Base-by-base conservation (phyloP, 1,140 invertebrate species). In the Drosophila leontia region DNA sequence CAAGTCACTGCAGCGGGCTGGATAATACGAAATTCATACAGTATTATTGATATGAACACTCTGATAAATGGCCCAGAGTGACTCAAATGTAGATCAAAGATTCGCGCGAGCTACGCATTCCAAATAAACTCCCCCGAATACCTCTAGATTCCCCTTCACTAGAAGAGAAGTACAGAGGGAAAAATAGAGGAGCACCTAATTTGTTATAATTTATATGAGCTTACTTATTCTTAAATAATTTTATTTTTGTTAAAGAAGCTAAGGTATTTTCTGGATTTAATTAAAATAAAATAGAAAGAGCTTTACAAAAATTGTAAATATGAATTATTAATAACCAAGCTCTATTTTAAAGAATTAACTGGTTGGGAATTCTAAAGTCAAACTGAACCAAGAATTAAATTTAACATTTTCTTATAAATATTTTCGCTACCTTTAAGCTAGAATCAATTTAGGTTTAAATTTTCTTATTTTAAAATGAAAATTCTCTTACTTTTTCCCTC, bases 21-120 rank as follows among this genome's bases (percentile, higher is more conserved):
- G 50, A 80, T 79, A 53, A 81, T 70, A 64, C 75, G 78, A 74
- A 79, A 79, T 75, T 81, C 78, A 90, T 84, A 90, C 70, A 81
- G 78, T 81, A 64, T 74, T 85, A 88, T 88, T 85, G 86, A 90
- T 88, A 82, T 85, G 83, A 82, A 62, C 75, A 55, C 86, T 75
- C 85, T 82, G 85, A 88, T 88, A 88, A 88, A 84, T 81, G 53
- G 63, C 69, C 61, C 63, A 77, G 67, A 79, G 77, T 71, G 76
- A 78, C 75, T 79, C 76, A 80, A 80, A 80, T 80, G 69, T 80
- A 80, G 78, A 80, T 79, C 78, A 80, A 78, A 80, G 78, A 80
- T 80, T 80, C 70, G 77, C 78, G 74, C 72, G 67, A 76, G 75
- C 72, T 75, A 76, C 72, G 71, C 75, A 77, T 70, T 70, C 63